Conservation (phyloP, 1,140 invertebrate genomes). For the Camponotus floridanus region DNA sequence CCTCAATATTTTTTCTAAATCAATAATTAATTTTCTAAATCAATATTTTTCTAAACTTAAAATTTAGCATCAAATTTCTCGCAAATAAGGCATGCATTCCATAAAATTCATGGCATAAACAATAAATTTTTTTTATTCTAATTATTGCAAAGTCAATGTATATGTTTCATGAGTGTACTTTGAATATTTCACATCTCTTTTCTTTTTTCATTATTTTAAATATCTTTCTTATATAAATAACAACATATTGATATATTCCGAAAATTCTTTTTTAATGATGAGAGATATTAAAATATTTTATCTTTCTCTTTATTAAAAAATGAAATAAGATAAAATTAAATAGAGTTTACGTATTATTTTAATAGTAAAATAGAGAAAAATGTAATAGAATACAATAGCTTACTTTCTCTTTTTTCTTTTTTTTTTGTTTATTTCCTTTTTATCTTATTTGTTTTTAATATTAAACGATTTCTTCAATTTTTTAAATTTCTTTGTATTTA, state of each 20-base stretch:
- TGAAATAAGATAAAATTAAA: conserved; percentile 15
- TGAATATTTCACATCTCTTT: not conserved
- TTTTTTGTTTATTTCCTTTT: not conserved
- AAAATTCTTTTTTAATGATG: not conserved
- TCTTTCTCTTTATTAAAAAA: not conserved
- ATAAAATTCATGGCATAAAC: not conserved
- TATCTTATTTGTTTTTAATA: not conserved
- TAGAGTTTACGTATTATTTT: not conserved
- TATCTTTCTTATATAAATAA: not conserved
- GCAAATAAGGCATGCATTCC: not conserved
- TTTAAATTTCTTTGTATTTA: not conserved
- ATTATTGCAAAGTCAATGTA: not conserved
- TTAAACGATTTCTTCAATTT: not conserved
- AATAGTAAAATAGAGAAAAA: too few species aligned
- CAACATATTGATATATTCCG: not conserved
- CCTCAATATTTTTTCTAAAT: not conserved
- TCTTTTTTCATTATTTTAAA: not conserved
- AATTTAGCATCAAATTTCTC: not conserved
- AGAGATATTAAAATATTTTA: not conserved
- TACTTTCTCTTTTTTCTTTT: too few species aligned
- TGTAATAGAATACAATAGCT: not conserved
- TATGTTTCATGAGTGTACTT: not conserved
- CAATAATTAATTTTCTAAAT: too few species aligned
- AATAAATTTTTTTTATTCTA: not conserved
- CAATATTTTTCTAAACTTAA: not conserved